Evolutionary conservation across 2,888 invertebrate species (phyloP).

Genomic region (Autographa pulchrina): DNA sequence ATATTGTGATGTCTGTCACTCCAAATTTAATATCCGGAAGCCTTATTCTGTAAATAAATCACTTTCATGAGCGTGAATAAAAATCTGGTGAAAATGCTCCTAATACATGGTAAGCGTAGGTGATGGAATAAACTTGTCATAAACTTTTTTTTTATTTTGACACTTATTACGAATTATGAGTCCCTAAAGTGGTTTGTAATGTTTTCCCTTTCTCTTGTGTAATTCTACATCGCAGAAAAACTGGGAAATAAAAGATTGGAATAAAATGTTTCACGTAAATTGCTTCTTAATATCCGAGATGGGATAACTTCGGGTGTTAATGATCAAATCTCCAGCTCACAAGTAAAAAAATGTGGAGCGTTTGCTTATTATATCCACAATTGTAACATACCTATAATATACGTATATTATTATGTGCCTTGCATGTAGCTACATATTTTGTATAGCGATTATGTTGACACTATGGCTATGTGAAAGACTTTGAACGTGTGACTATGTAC

Average conservation of each 20-base stretch:
- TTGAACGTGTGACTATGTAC: too few relatives aligned
- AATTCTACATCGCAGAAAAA: conserved; percentile 38
- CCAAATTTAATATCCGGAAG: conserved; percentile 9
- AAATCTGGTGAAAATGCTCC: conserved; percentile 17
- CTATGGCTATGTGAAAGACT: too few relatives aligned
- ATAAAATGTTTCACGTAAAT: conserved; percentile 49
- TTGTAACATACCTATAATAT: not conserved
- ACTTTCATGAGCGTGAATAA: conserved; percentile 5
- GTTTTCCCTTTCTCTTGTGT: conserved; percentile 31
- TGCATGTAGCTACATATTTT: not conserved
- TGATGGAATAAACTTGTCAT: conserved; percentile 43
- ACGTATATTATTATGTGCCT: not conserved
- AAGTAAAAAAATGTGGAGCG: not conserved
- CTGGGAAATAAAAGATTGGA: conserved; percentile 41
- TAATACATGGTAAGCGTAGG: conserved; percentile 30
- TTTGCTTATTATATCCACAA: not conserved
- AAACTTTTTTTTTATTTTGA: conserved; percentile 52
- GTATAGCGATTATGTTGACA: too few relatives aligned
- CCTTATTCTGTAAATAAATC: conserved; percentile 1
- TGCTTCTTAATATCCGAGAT: conserved; percentile 23
- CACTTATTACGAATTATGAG: conserved; percentile 54
- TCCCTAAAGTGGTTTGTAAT: conserved; percentile 48
- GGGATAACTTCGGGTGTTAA: conserved; percentile 29
- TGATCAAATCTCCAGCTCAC: conserved; percentile 9
- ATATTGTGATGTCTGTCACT: conserved; percentile 8